These are phyloP conservation scores for Fragum whitleyi DNA, from an alignment of 2,888 invertebrate species.

Conservation along the genomic window DNA sequence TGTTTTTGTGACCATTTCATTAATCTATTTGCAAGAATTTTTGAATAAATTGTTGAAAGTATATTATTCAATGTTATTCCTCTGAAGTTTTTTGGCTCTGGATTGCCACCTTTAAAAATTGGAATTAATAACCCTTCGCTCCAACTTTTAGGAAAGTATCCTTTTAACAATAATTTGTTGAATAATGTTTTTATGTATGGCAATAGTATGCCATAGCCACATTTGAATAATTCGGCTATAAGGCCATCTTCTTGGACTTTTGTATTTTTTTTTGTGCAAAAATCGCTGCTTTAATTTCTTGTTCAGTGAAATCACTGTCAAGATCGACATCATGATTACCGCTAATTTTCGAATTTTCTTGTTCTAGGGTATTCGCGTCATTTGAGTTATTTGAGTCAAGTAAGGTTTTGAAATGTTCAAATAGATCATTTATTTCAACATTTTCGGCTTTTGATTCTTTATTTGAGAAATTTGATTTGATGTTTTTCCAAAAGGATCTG, in stretches of 20 bases:
- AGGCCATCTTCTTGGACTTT: constrained; percentile 15
- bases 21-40: constrained; percentile 22
- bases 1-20: constrained; percentile 29
- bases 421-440: background rate
- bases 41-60: constrained; percentile 37
- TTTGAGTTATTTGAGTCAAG: background rate
- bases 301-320: background rate
- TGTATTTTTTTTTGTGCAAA: constrained; percentile 26
- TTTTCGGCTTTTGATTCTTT: background rate
- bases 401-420: constrained; percentile 7
- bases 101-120: constrained; percentile 29
- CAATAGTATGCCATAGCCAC: constrained; percentile 16
- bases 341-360: too few relatives aligned
- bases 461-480: background rate
- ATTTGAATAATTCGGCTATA: constrained; percentile 27
- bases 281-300: constrained; percentile 22
- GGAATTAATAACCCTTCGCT: constrained; percentile 42
- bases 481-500: constrained; percentile 15
- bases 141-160: constrained; percentile 35
- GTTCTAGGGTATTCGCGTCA: background rate
- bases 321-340: background rate
- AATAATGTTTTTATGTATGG: constrained; percentile 26
- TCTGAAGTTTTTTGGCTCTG: constrained; percentile 12
- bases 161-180: constrained; percentile 17
- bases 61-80: constrained; percentile 33